Conservation (phyloP, 2,888 invertebrate genomes). For the Drosophila differens region DNA sequence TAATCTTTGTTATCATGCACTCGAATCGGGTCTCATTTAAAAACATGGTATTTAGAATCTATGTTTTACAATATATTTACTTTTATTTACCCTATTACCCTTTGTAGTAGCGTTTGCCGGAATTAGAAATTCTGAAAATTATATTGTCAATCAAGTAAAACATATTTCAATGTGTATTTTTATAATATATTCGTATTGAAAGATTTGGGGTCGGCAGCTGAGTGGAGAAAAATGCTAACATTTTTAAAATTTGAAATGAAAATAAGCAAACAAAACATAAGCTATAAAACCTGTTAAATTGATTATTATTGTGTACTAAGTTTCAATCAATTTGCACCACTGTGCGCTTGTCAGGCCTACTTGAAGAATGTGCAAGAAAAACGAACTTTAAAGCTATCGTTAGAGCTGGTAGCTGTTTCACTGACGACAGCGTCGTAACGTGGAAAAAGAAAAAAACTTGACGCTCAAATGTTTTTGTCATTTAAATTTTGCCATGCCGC, state of each 20-base stretch:
- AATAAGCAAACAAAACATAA: background rate
- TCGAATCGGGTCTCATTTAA: background rate
- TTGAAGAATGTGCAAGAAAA: constrained; percentile 29
- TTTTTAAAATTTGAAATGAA: background rate
- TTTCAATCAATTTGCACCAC: constrained; percentile 28
- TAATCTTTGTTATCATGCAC: background rate
- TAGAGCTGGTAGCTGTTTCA: constrained; percentile 16
- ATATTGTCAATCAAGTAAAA: background rate
- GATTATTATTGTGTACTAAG: background rate
- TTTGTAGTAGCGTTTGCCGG: background rate
- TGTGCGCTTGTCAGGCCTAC: constrained; percentile 34
- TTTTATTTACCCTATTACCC: background rate
- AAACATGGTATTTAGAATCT: background rate
- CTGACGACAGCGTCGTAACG: constrained; percentile 48
- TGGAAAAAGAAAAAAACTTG: constrained; percentile 42
- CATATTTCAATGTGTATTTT: background rate
- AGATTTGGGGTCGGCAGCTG: background rate
- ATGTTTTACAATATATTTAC: background rate
- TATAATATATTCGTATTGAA: background rate
- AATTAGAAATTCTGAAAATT: background rate
- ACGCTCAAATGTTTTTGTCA: constrained; percentile 76
- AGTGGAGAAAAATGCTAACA: background rate
- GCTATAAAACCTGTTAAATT: background rate
- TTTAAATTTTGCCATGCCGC: constrained; percentile 69
- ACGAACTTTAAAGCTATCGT: constrained; percentile 47